Percentiles rank a stretch among this genome's conserved stretches.
Evolutionary conservation across 2,113 vertebrate genomes (phyloP).

Genomic region (Perca fluviatilis): DNA sequence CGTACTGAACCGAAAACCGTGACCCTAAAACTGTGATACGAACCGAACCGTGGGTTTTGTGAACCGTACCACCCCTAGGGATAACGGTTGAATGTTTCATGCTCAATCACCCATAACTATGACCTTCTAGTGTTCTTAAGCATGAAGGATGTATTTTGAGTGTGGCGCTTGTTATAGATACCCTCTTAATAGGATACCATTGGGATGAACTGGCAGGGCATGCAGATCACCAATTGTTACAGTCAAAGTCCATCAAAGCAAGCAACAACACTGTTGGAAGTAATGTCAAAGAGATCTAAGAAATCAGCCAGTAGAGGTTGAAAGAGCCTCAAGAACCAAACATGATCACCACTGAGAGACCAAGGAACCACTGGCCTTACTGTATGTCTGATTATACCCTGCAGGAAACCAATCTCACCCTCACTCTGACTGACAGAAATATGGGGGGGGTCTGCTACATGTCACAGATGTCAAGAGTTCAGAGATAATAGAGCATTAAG

Average conservation of each 20-base stretch:
- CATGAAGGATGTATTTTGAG: slow-evolving; percentile 3
- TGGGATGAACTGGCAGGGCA: slow-evolving; percentile 7
- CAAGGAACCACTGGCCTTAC: background rate
- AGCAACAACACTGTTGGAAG: background rate
- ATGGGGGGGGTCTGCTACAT: too few relatives aligned
- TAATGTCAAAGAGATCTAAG: background rate
- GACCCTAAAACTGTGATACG: too few relatives aligned
- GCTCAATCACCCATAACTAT: background rate
- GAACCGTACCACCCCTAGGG: too few relatives aligned
- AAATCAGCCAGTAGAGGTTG: background rate
- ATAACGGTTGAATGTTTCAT: background rate
- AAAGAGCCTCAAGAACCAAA: slow-evolving; percentile 16
- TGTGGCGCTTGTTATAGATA: background rate
- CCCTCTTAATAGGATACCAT: slow-evolving; percentile 6
- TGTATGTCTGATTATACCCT: background rate
- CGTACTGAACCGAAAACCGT: too few relatives aligned
- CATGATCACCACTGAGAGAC: background rate
- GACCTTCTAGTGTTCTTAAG: slow-evolving; percentile 3
- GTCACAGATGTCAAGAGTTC: too few relatives aligned
- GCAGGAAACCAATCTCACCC: background rate
- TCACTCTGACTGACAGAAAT: too few relatives aligned
- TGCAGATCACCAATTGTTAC: slow-evolving; percentile 3
- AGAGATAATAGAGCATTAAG: too few relatives aligned
- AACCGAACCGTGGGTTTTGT: too few relatives aligned
- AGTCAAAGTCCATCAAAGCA: slow-evolving; percentile 30